Conservation (phyloP, 2,888 invertebrate genomes). For the Abscondita cerata region DNA sequence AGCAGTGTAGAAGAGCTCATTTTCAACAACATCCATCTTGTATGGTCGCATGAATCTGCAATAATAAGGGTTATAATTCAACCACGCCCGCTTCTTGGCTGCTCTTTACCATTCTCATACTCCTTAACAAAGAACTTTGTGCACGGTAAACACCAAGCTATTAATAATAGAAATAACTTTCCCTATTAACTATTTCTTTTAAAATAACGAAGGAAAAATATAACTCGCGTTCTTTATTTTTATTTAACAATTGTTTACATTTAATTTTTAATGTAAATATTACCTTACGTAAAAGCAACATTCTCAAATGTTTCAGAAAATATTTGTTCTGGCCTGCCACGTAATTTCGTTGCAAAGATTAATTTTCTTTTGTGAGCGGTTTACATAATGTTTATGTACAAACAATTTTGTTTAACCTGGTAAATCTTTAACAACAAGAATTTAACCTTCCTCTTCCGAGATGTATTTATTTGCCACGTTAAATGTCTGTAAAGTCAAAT, state of each 20-base stretch:
- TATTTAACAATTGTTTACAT: not conserved
- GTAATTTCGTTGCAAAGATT: not conserved
- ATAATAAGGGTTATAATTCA: slow-evolving; percentile 58
- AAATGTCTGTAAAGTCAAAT: not conserved
- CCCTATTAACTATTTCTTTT: not conserved
- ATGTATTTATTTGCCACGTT: too few relatives aligned
- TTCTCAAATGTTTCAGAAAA: not conserved
- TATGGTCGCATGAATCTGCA: slow-evolving; percentile 56
- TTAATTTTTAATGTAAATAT: slow-evolving; percentile 9
- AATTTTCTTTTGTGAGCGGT: not conserved
- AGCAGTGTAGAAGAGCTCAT: slow-evolving; percentile 52
- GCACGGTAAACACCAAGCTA: slow-evolving; percentile 33
- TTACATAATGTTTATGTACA: too few relatives aligned
- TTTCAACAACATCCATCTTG: slow-evolving; percentile 56
- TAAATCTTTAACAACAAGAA: too few relatives aligned
- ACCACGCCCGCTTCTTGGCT: slow-evolving; percentile 45
- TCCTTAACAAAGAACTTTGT: slow-evolving; percentile 33
- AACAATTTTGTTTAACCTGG: too few relatives aligned
- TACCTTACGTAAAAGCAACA: not conserved
- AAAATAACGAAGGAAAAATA: not conserved
- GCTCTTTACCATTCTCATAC: slow-evolving; percentile 33
- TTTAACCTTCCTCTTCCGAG: too few relatives aligned
- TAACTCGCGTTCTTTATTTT: not conserved
- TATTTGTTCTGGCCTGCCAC: not conserved
- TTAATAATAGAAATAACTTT: slow-evolving; percentile 14